phyloP scores from a whole-genome alignment of 2,888 invertebrate genomes.

The Meghimatium bilineatum region DNA sequence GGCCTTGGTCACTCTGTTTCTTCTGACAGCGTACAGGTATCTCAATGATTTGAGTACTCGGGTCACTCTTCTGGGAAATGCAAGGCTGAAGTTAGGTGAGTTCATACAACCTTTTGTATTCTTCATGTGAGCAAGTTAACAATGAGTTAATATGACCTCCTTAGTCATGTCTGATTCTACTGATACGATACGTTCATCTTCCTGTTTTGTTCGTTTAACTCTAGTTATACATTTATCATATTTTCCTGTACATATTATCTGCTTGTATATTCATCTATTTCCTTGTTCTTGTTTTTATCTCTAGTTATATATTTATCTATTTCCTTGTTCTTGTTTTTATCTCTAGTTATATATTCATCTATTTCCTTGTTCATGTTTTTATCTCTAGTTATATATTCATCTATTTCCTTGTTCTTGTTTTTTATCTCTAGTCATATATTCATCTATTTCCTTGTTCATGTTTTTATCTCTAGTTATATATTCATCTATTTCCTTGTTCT shows the following conservation, averaged over 20 bases:
- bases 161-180: no score
- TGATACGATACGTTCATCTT: background rate
- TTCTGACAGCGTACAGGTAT: slow-evolving; percentile 22
- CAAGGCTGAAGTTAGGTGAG: slow-evolving; percentile 25
- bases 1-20: background rate
- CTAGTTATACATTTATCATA: background rate
- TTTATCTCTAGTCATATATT: background rate
- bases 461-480: no score
- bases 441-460: background rate
- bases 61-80: slow-evolving; percentile 11
- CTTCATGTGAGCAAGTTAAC: background rate
- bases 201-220: background rate
- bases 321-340: background rate
- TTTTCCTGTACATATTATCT: no score
- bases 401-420: background rate
- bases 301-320: background rate
- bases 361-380: background rate
- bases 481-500: no score
- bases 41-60: background rate
- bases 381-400: background rate
- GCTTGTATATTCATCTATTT: background rate
- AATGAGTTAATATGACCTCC: no score
- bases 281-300: background rate
- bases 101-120: background rate
- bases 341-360: background rate